Percentiles rank a stretch among this genome's conserved stretches.
These are phyloP conservation scores for Semnornis frantzii DNA, from an alignment of 2,113 vertebrate species.

Conservation along the genomic window DNA sequence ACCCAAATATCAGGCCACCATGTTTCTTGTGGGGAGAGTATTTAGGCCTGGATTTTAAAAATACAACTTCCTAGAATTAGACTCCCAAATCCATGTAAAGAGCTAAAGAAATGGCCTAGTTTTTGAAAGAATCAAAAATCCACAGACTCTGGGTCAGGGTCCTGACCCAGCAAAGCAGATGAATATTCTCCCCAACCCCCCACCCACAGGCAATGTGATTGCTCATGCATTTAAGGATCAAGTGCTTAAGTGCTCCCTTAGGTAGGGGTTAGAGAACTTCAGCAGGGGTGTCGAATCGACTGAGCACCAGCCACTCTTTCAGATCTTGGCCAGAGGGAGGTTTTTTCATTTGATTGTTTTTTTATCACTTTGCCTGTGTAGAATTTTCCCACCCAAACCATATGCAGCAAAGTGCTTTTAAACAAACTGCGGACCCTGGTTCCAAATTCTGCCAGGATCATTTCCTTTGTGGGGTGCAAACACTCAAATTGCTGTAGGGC, in stretches of 20 bases:
- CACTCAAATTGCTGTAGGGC: not conserved
- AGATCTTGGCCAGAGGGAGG: not conserved
- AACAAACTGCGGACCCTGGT: not conserved
- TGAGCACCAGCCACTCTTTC: not conserved
- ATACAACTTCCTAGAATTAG: conserved; percentile 12
- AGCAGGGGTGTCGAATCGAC: not conserved
- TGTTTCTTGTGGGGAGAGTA: not conserved
- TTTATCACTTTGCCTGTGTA: not conserved
- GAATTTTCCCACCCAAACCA: not conserved
- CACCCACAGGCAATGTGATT: not conserved
- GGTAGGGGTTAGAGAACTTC: conserved; percentile 14
- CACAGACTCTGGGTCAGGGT: not conserved
- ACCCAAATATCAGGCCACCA: not conserved
- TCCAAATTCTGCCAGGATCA: not conserved
- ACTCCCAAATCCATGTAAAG: not conserved
- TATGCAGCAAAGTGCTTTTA: not conserved
- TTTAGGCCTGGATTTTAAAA: conserved; percentile 1
- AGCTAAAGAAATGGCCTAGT: not conserved
- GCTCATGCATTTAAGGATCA: conserved; percentile 25
- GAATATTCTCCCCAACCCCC: not conserved
- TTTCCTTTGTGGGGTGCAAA: not conserved
- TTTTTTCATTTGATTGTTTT: conserved; percentile 3
- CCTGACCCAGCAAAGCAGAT: conserved; percentile 24
- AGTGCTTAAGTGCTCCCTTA: conserved; percentile 52
- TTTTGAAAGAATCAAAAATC: conserved; percentile 22